Percentiles rank a stretch among this genome's conserved stretches.
phyloP scores from a whole-genome alignment of 2,888 invertebrate genomes.

The Vannuccia rotundouncinata region DNA sequence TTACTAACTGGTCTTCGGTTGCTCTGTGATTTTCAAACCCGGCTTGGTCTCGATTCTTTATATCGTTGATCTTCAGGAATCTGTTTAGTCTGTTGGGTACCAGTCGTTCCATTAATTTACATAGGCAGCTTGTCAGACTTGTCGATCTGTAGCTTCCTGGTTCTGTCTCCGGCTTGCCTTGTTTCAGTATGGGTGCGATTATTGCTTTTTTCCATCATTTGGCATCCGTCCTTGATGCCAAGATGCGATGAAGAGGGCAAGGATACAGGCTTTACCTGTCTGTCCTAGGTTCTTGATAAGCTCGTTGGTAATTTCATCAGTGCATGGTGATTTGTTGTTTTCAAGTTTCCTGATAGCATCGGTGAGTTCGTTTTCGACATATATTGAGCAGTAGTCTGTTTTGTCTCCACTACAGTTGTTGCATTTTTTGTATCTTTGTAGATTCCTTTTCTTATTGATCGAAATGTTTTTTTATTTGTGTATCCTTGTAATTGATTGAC shows the following conservation, averaged over 20 bases:
- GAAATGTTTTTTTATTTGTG: neutral
- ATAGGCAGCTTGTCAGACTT: conserved; percentile 44
- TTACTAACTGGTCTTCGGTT: neutral
- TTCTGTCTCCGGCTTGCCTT: conserved; percentile 41
- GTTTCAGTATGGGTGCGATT: conserved; percentile 42
- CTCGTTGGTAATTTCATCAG: neutral
- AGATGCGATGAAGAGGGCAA: neutral
- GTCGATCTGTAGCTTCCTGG: conserved; percentile 44
- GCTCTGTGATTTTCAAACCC: neutral
- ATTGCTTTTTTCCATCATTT: conserved; percentile 39
- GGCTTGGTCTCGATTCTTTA: neutral
- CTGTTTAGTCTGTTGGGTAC: conserved; percentile 42
- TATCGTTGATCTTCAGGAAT: neutral
- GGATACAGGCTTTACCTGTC: neutral
- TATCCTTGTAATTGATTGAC: neutral
- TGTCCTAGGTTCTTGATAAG: too few species aligned
- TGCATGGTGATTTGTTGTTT: neutral
- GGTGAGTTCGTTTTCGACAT: neutral
- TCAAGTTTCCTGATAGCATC: neutral
- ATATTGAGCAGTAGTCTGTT: neutral
- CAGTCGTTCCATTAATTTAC: conserved; percentile 44
- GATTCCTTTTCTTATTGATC: conserved; percentile 7
- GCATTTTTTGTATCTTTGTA: neutral
- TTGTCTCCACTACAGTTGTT: neutral
- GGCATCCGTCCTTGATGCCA: neutral